Evolutionary conservation across 2,888 invertebrate genomes (phyloP).

Genomic region (Cephalotes varians): DNA sequence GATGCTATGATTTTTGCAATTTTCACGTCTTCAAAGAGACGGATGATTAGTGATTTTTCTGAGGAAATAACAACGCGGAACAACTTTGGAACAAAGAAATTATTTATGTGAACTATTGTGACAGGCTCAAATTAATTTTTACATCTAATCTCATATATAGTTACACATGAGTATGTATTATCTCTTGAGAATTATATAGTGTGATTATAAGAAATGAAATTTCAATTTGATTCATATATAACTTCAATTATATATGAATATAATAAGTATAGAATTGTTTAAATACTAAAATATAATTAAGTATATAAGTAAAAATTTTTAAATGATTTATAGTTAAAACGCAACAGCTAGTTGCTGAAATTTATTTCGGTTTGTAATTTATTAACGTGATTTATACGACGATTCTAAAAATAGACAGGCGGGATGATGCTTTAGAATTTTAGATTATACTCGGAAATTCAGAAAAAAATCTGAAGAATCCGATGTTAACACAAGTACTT

Average conservation of each 20-base stretch:
- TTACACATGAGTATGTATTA: neutral
- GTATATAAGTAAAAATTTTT: neutral
- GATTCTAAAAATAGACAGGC: neutral
- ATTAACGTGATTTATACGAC: neutral
- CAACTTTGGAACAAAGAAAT: neutral
- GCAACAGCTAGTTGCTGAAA: neutral
- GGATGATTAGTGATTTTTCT: too few species aligned
- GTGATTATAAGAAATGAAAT: neutral
- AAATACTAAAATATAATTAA: neutral
- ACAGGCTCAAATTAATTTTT: neutral
- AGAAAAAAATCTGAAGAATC: neutral
- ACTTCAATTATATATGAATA: neutral
- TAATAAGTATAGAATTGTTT: neutral
- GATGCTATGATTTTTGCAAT: neutral
- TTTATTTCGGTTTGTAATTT: neutral
- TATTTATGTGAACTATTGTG: neutral
- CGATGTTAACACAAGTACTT: neutral
- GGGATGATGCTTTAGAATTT: neutral
- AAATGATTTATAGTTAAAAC: neutral
- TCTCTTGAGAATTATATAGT: neutral
- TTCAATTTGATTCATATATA: too few species aligned
- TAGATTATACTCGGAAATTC: neutral
- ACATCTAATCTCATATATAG: neutral
- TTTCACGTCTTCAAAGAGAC: neutral
- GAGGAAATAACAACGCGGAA: neutral